Evolutionary conservation across 2,888 invertebrate genomes (phyloP), one percentile per base, ranked within the genome.

Genomic region (Phymatocera aterrima): DNA sequence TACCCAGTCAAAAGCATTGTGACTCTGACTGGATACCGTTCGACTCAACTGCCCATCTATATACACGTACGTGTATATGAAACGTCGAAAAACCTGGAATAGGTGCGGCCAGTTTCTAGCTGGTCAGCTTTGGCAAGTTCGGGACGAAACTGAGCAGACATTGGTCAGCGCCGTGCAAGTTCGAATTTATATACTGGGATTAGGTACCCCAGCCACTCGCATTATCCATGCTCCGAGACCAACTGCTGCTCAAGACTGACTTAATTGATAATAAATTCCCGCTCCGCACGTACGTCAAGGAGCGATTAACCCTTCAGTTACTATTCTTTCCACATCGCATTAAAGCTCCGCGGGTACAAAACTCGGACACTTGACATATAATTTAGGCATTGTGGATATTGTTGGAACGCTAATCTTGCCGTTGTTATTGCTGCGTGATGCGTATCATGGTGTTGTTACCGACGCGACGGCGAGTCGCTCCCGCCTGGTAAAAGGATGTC

Each of bases 271-370:
- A 64, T 64, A 37, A 64, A 34, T 18, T 64, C 37, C 12, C 18
- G 21, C 34, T 10, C n/a, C n/a, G n/a, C n/a, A n/a, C n/a, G n/a
- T 28, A 31, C 34, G 31, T 34, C 61, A 61, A 4, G 60, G 15
- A 34, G 60, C 31, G n/a, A 28, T 60, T 31, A 60, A 64, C n/a
- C 64, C 64, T 64, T n/a, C 3, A n/a, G 34, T 18, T 61, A 61
- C 31, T 2, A n/a, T 4, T 3, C 31, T 61, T 34, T 31, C 10
- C 18, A 34, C 5, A 34, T 34, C 34, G 5, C 34, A 34, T 54
- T 21, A 54, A 54, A 54, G 18, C 48, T 18, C 48, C 18, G n/a
- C 18, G 48, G 18, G 10, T 18, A 18, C 18, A 21, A 18, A 8
- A n/a, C 51, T 8, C 8, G 21, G 51, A 15, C 18, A 51, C 51